A percentile compares a stretch with the other conserved stretches of the same genome.
phyloP scores from a whole-genome alignment of 2,113 vertebrate genomes.

The Gavialis gangeticus region DNA sequence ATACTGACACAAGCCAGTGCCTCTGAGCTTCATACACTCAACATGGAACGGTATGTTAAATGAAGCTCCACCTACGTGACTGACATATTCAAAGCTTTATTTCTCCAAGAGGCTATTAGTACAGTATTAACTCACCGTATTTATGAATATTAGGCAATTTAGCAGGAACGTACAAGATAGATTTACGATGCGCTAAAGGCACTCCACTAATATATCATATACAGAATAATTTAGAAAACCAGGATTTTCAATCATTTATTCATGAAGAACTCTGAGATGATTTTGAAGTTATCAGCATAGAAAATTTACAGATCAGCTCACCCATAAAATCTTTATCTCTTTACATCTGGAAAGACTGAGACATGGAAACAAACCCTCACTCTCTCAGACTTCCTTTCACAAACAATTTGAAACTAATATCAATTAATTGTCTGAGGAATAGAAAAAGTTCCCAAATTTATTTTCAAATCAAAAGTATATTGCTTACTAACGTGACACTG shows the following conservation, averaged over 20 bases:
- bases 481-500: neutral
- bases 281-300: neutral
- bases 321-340: neutral
- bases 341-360: neutral
- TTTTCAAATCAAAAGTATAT: neutral
- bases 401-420: neutral
- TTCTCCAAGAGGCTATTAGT: neutral
- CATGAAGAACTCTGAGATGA: neutral
- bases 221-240: neutral
- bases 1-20: neutral
- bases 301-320: neutral
- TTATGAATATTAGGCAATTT: rapidly evolving
- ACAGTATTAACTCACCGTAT: neutral
- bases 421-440: neutral
- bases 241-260: neutral
- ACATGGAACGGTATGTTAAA: neutral
- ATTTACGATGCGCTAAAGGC: neutral
- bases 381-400: neutral
- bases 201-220: neutral
- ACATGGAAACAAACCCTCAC: neutral
- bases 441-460: neutral
- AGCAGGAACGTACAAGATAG: neutral
- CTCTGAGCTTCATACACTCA: neutral
- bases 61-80: neutral
- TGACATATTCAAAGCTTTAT: too few species aligned